phyloP scores from a whole-genome alignment of 2,797 vertebrate species.

The Limnodromus scolopaceus region DNA sequence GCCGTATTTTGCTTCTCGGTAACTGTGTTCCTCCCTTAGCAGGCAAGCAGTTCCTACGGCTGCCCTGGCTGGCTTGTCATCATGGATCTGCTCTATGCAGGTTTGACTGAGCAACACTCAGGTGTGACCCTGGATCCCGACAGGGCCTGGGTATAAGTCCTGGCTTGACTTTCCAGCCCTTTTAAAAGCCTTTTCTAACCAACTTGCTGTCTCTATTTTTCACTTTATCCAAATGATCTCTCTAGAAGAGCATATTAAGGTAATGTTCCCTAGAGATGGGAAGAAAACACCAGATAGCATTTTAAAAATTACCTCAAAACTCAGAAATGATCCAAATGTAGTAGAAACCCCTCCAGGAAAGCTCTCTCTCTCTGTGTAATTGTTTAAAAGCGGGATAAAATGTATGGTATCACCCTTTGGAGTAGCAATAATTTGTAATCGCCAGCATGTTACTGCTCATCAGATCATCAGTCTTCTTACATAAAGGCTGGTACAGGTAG shows the following conservation, averaged over 20 bases:
- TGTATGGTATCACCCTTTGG: background rate
- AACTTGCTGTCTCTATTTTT: background rate
- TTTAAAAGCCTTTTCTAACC: background rate
- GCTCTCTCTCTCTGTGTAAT: background rate
- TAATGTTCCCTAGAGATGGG: background rate
- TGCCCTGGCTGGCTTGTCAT: background rate
- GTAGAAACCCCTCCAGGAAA: slow-evolving; percentile 14
- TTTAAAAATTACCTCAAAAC: slow-evolving; percentile 21
- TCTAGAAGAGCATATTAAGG: background rate
- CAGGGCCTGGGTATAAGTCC: background rate
- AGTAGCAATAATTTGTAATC: background rate
- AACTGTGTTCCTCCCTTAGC: background rate
- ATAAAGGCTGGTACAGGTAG: background rate
- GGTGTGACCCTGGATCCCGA: background rate
- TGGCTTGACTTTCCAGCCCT: background rate
- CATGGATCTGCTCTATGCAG: background rate
- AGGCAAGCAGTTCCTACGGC: background rate
- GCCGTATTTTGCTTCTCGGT: background rate
- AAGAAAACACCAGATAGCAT: background rate
- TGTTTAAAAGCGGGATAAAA: slow-evolving; percentile 16
- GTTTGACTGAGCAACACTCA: background rate
- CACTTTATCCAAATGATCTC: background rate
- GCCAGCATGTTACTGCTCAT: background rate
- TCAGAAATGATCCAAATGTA: background rate
- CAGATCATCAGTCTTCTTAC: background rate